Conservation (phyloP, 2,888 invertebrate genomes). For the Bembecia ichneumoniformis region DNA sequence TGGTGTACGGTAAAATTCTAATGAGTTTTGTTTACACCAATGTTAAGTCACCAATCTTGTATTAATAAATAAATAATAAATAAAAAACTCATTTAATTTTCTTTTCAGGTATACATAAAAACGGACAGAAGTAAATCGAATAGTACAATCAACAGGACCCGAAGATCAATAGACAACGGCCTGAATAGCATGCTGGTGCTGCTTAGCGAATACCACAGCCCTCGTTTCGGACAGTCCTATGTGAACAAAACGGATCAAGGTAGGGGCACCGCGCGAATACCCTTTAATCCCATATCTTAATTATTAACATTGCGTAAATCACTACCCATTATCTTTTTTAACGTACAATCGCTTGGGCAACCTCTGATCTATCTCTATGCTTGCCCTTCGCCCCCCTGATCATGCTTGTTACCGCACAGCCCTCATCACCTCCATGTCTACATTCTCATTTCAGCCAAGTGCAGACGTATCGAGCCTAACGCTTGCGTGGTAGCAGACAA, state of each 20-base stretch:
- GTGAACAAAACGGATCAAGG: conserved; percentile 39
- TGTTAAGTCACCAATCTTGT: too few species aligned
- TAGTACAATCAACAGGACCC: conserved; percentile 13
- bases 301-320: neutral
- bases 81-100: too few species aligned
- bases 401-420: conserved; percentile 25
- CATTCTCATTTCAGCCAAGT: conserved; percentile 45
- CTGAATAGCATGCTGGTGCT: conserved; percentile 53
- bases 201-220: conserved; percentile 33
- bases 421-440: conserved; percentile 31
- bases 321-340: neutral
- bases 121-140: conserved; percentile 21
- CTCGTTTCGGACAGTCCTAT: conserved; percentile 30
- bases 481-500: conserved; percentile 43
- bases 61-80: too few species aligned
- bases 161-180: conserved; percentile 40
- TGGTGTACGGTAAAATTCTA: too few species aligned
- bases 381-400: conserved; percentile 5
- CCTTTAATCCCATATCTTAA: too few species aligned
- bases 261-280: neutral
- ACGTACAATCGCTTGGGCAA: neutral
- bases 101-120: conserved; percentile 44
- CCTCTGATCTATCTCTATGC: neutral
- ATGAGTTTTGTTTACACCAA: too few species aligned
- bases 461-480: conserved; percentile 42